Evolutionary conservation across 2,113 vertebrate species (phyloP).

Genomic region (Epinephelus fuscoguttatus): DNA sequence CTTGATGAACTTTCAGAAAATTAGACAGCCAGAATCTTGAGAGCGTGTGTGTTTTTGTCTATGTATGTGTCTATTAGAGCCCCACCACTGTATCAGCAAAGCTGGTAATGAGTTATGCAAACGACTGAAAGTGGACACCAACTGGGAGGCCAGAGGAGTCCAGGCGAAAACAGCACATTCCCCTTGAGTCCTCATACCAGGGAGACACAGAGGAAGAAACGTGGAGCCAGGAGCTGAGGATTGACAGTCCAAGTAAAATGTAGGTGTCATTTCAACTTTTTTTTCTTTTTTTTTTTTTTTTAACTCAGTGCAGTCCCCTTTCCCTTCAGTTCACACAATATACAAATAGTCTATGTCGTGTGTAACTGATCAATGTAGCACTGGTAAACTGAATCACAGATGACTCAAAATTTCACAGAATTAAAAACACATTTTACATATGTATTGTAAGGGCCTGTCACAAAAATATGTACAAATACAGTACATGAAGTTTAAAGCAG

Average conservation of each 20-base stretch:
- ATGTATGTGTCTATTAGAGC: conserved; percentile 15
- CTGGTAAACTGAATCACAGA: background rate
- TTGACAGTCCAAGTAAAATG: background rate
- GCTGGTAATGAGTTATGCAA: conserved; percentile 73
- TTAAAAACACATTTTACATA: too few species aligned
- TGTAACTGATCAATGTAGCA: background rate
- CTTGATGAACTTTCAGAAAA: background rate
- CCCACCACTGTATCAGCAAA: conserved; percentile 6
- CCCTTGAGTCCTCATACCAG: conserved; percentile 43
- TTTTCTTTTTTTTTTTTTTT: background rate
- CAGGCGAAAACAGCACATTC: conserved; percentile 70
- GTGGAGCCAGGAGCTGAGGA: background rate
- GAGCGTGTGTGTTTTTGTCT: conserved; percentile 5
- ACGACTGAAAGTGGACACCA: conserved; percentile 73
- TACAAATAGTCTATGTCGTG: background rate
- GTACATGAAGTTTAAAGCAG: background rate
- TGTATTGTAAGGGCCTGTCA: too few species aligned
- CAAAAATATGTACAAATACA: background rate
- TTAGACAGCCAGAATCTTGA: background rate
- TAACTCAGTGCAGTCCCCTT: background rate
- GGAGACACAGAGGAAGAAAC: background rate
- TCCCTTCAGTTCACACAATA: background rate
- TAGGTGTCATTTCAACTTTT: background rate
- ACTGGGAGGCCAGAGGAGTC: conserved; percentile 37
- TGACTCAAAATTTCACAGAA: too few species aligned